A percentile compares a stretch with the other conserved stretches of the same genome.
Conservation (phyloP, 2,113 vertebrate species). For the Sapajus apella region DNA sequence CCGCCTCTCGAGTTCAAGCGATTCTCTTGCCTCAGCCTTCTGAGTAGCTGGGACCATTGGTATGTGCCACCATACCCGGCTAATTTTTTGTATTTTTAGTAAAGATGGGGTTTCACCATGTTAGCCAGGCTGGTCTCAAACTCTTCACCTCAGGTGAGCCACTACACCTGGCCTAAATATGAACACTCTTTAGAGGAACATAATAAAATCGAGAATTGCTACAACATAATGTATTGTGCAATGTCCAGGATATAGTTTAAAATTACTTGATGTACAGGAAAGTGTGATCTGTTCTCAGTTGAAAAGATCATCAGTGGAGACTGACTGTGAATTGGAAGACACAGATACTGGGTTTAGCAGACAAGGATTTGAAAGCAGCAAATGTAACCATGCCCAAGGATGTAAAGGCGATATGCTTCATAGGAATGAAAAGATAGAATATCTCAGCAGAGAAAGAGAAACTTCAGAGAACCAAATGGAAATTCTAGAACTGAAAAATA, state of each 20-base stretch:
- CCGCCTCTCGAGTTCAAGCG: no score
- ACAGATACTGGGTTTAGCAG: background rate
- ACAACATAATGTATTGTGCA: background rate
- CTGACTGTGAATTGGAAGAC: background rate
- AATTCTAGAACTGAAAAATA: constrained; percentile 16
- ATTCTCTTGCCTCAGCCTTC: no score
- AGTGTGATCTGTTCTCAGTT: background rate
- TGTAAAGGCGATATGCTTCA: background rate
- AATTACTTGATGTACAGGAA: background rate
- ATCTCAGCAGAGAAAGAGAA: background rate
- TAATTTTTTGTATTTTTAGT: no score
- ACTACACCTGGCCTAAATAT: no score
- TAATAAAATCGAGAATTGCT: background rate
- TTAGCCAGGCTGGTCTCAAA: no score
- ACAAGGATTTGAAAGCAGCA: background rate
- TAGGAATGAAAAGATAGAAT: background rate
- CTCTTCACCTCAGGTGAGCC: no score
- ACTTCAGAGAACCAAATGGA: background rate
- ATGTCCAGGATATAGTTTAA: background rate
- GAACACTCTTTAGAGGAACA: background rate
- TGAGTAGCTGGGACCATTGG: no score
- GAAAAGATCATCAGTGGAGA: background rate
- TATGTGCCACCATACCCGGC: no score
- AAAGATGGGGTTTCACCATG: no score
- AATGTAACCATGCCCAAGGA: background rate